A percentile compares a stretch with the other conserved stretches of the same genome.
These are phyloP conservation scores for Lepus townsendii DNA, from an alignment of 2,797 vertebrate species.

Conservation along the genomic window DNA sequence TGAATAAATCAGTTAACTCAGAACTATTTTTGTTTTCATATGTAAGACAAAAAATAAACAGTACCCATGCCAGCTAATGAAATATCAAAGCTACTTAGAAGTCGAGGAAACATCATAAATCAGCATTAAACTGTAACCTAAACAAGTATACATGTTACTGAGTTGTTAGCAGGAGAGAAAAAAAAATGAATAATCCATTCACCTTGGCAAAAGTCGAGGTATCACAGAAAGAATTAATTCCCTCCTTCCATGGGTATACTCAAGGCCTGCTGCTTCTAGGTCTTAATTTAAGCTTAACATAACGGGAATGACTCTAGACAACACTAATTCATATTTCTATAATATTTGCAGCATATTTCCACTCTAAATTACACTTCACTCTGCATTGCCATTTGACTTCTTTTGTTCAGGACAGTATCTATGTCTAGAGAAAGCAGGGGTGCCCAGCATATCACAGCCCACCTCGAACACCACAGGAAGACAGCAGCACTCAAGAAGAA, in stretches of 20 bases:
- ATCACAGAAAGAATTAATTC: not conserved
- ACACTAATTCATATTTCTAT: not conserved
- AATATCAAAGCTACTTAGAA: not conserved
- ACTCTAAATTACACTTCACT: slow-evolving; percentile 27
- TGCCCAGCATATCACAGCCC: not conserved
- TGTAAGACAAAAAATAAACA: not conserved
- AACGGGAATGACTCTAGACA: not conserved
- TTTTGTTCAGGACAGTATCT: slow-evolving; percentile 69
- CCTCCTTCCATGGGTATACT: not conserved
- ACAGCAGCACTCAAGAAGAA: slow-evolving; percentile 40
- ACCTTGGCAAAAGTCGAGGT: not conserved
- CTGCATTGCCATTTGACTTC: slow-evolving; percentile 37
- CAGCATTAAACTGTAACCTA: not conserved
- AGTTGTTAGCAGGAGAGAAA: not conserved
- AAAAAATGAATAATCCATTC: slow-evolving; percentile 19
- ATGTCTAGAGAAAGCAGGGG: slow-evolving; percentile 45
- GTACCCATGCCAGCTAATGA: not conserved
- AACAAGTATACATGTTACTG: not conserved
- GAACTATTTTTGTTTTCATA: not conserved
- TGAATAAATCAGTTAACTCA: not conserved
- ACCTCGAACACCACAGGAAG: slow-evolving; percentile 7
- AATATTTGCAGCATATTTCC: not conserved
- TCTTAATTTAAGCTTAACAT: slow-evolving; percentile 19
- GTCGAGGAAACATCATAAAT: not conserved
- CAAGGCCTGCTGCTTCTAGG: not conserved